Evolutionary conservation across 2,113 vertebrate species (phyloP), one percentile per base, ranked within the genome.

Genomic region (Phaetusa simplex): DNA sequence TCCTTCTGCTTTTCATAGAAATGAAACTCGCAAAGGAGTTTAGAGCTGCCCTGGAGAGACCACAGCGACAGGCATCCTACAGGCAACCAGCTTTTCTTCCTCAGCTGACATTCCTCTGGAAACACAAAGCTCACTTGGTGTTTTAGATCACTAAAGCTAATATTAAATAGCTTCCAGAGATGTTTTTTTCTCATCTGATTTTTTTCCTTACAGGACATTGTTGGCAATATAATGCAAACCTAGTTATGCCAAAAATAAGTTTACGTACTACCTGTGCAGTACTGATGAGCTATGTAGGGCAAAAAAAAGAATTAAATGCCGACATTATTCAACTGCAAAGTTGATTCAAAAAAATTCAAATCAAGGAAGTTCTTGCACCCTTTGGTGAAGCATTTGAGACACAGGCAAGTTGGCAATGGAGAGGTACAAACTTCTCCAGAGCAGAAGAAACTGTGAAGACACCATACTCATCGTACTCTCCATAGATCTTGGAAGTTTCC

Each of bases 1-100:
- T 8, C 34, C 49, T 91, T 91, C 91, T 95, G 66, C 76, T 93
- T 95, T 95, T 88, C 67, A 59, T 32, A 69, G 67, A 72, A 69
- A 61, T 67, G 36, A 64, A 94, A 85, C 36, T 50, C 32, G 2
- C 47, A 65, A n/a, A 88, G 53, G 58, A 72, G 43, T 89, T 91
- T 52, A 52, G 47, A 85, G 36, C 36, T 61, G 40, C 82, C 73
- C 71, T 82, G 58, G 49, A 82, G 66, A 90, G 66, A 72, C 45
- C 74, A 65, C 43, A 65, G 70, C 3, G 7, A 86, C 88, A 88
- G 79, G 34, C 71, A 80, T 65, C 90, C 91, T 72, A 27, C 79
- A 34, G 71, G 74, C 85, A 95, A 55, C 8, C 38, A 85, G n/a
- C 42, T 92, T 88, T 88, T 81, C 58, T 58, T 69, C 55, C 56